Percentiles rank a stretch among this genome's conserved stretches.
Evolutionary conservation across 1,140 invertebrate species (phyloP).

Genomic region (Philopotamus ludificatus): DNA sequence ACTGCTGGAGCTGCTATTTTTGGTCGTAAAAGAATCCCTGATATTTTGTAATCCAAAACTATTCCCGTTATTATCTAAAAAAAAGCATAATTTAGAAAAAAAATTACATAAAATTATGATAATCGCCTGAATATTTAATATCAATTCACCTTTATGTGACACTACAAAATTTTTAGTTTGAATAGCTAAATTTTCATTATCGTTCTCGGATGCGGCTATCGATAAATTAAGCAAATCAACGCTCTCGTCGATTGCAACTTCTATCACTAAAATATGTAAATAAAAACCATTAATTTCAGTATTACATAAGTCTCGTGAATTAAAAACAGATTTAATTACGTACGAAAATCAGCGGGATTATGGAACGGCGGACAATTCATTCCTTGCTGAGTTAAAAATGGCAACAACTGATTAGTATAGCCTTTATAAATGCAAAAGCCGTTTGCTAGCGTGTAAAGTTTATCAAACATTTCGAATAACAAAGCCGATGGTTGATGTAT

Average conservation of each 20-base stretch:
- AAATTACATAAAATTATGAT: constrained; percentile 43
- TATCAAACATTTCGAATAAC: constrained; percentile 95
- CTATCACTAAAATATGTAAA: constrained; percentile 65
- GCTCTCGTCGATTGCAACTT: constrained; percentile 73
- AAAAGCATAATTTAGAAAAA: constrained; percentile 34
- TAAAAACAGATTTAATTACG: too few species aligned
- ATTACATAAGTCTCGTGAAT: too few species aligned
- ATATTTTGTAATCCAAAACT: too few species aligned
- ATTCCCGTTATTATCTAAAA: constrained; percentile 22
- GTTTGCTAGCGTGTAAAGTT: constrained; percentile 83
- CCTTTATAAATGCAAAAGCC: constrained; percentile 91
- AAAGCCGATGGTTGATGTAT: constrained; percentile 96
- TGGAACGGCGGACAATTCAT: constrained; percentile 89
- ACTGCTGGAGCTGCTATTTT: constrained; percentile 48
- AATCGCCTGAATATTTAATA: background rate
- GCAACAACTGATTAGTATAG: constrained; percentile 68
- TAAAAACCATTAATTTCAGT: too few species aligned
- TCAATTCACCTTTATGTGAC: constrained; percentile 17
- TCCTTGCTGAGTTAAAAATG: constrained; percentile 77
- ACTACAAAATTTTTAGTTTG: constrained; percentile 36
- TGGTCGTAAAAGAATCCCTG: too few species aligned
- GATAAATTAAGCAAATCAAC: constrained; percentile 61
- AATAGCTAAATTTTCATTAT: constrained; percentile 46
- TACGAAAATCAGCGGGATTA: constrained; percentile 93
- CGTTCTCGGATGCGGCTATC: constrained; percentile 57